Evolutionary conservation across 2,888 invertebrate genomes (phyloP).

Genomic region (Lithophane leautieri): DNA sequence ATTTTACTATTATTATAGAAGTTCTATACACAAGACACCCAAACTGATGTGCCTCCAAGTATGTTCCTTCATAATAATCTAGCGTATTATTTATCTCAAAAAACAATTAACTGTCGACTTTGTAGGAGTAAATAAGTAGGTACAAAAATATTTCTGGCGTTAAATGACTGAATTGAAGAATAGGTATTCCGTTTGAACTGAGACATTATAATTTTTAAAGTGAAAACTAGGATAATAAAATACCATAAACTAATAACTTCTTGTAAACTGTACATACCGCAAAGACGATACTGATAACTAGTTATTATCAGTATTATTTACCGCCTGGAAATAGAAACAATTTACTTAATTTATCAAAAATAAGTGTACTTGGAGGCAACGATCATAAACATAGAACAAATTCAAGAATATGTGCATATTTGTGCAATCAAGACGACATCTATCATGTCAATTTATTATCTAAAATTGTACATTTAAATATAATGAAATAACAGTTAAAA

Average conservation of each 20-base stretch:
- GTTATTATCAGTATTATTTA: not conserved
- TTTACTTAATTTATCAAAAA: conserved; percentile 42
- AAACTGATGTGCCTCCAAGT: conserved; percentile 65
- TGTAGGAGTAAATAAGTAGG: not conserved
- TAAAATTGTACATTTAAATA: conserved; percentile 63
- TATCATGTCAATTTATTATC: conserved; percentile 60
- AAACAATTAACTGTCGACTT: not conserved
- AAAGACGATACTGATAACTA: not conserved
- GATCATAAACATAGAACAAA: conserved; percentile 34
- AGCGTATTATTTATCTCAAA: conserved; percentile 6
- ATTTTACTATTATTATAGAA: conserved; percentile 55
- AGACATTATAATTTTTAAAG: not conserved
- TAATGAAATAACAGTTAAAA: conserved; percentile 64
- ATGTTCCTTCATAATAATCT: conserved; percentile 15
- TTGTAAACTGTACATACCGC: not conserved
- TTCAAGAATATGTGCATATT: conserved; percentile 56
- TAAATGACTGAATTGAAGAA: not conserved
- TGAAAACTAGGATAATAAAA: not conserved
- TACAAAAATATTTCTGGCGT: not conserved
- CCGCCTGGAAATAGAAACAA: not conserved
- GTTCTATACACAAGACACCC: conserved; percentile 65
- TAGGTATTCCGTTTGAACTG: not conserved
- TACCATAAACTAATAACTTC: not conserved
- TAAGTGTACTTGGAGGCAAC: conserved; percentile 49
- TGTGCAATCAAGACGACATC: conserved; percentile 64